Evolutionary conservation across 2,888 invertebrate genomes (phyloP), one percentile per base, ranked within the genome.

Genomic region (Boloria euphrosyne): DNA sequence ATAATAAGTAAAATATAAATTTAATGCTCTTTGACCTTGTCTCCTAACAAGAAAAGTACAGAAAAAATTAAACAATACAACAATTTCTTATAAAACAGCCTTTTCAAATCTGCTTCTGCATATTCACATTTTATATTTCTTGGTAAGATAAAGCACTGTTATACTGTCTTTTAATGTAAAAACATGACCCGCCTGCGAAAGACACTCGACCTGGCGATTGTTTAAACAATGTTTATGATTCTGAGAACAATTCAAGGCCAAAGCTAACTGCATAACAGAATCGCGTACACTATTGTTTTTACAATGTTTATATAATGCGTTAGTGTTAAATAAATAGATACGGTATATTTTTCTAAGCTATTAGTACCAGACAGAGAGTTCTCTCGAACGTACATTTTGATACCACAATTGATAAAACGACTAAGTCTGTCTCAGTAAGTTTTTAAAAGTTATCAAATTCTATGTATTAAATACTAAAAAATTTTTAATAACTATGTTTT

Each of bases 231-330:
- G 38, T 47, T 62, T 62, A 17, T 62, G 16, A 51, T 52, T 49
- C 63, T 47, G 7, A 59, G 77, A 81, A 86, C 84, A 85, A 86
- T 80, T 81, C 86, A 86, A 86, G 86, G 86, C 81, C 81, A 82
- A 66, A 62, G 55, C 63, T 77, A 80, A 81, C 76, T 76, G 78
- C 80, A 77, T 75, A 67, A 60, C 31, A 10, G 31, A 38, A 71
- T 71, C 57, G 66, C 17, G 46, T 38, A 18, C 60, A 10, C 58
- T 62, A 67, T 69, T 69, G 67, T 69, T 54, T 31, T 51, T 52
- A 65, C 57, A 50, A 50, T 46, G 51, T 47, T 55, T 54, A 51
- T 16, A 47, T n/a, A 38, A 57, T 46, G 49, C 49, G 59, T 59
- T 38, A 17, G 13, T 59, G n/a, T 59, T 4, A 47, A 14, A 16